Conservation (phyloP, 1,140 invertebrate genomes). For the Matsumurasca onukii region DNA sequence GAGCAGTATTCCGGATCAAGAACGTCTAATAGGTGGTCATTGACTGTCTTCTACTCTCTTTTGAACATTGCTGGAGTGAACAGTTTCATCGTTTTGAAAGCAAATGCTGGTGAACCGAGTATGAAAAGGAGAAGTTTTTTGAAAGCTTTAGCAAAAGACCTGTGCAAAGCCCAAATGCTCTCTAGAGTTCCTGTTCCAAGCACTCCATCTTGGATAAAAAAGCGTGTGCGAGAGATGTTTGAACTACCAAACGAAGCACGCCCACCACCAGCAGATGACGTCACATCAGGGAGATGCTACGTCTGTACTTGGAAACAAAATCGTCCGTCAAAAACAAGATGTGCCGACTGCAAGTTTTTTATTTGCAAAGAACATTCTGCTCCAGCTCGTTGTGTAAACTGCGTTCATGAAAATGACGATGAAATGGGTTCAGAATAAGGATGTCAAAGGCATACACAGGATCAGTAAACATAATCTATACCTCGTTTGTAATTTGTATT, state of each 20-base stretch:
- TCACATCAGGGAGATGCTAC: background rate
- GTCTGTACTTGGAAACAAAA: background rate
- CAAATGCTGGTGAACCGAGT: background rate
- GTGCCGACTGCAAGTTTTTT: background rate
- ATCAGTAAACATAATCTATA: too few species aligned
- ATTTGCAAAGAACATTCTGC: conserved; percentile 7
- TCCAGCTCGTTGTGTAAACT: background rate
- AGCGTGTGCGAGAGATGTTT: background rate
- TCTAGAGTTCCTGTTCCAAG: background rate
- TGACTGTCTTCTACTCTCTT: conserved; percentile 43
- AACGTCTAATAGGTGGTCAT: conserved; percentile 44
- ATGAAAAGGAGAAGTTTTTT: background rate
- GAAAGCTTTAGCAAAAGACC: background rate
- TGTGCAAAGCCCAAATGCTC: background rate
- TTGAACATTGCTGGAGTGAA: conserved; percentile 44
- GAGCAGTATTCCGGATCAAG: conserved; percentile 42
- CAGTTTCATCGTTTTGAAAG: conserved; percentile 7
- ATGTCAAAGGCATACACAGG: too few species aligned
- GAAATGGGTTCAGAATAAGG: too few species aligned
- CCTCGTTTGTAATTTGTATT: too few species aligned
- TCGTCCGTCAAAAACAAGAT: background rate
- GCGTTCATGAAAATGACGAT: background rate
- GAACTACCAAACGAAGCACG: background rate
- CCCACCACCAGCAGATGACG: background rate
- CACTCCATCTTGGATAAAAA: background rate